Evolutionary conservation across 2,888 invertebrate genomes (phyloP), one percentile per base, ranked within the genome.

Genomic region (Epirrita christyi): DNA sequence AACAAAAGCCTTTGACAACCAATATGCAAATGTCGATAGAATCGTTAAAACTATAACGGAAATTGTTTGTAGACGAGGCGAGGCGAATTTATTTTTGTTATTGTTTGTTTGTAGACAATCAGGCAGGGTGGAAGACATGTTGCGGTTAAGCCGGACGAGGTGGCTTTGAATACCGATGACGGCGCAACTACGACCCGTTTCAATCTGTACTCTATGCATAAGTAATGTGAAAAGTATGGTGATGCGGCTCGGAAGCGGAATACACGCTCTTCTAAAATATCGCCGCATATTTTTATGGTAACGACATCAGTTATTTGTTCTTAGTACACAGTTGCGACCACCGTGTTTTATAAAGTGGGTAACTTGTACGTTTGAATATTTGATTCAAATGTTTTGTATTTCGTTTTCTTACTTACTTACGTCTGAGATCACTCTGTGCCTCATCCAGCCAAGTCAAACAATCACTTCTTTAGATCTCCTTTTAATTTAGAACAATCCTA

Each of bases 121-220:
- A 83, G 76, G 76, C 86, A 82, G 77, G 76, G 73, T 72, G 66
- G 79, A 75, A 78, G 80, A 80, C 81, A 78, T 83, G 83, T 80
- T 74, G 84, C 76, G 83, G 84, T 80, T 83, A 81, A 84, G 81
- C 80, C 85, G 80, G 78, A 81, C 75, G 80, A 77, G 74, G 70
- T 66, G 72, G 82, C 79, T 86, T 83, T 84, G 88, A 88, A 89
- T 88, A 84, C 86, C 86, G 87, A 88, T 89, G 88, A 88, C 85
- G 81, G 75, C 67, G 74, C 87, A 81, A 83, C 86, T 83, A 83
- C 85, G 77, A 82, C 82, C 81, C 88, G 87, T 85, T 90, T 88
- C 91, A 91, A 91, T 91, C 89, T 89, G 81, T 88, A 88, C 81
- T 86, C 91, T 89, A 90, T 90, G 90, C 89, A 89, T 92, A 90